Conservation (phyloP, 1,140 invertebrate species). For the Bombus waltoni region DNA sequence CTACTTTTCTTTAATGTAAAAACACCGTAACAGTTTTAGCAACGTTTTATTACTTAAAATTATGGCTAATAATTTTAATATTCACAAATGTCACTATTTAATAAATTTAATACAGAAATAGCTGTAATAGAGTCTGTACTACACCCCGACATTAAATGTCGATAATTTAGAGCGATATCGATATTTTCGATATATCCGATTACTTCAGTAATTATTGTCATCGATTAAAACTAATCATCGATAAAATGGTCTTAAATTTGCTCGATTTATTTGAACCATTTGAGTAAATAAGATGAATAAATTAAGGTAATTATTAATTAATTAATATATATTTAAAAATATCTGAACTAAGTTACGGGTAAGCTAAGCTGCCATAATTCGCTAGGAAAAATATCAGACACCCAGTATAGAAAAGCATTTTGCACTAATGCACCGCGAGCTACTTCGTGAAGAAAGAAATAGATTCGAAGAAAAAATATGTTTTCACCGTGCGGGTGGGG, state of each 20-base stretch:
- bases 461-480: conserved; percentile 42
- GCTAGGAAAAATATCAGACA: not conserved
- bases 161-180: not conserved
- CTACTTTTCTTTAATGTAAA: not conserved
- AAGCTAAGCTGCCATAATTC: not conserved
- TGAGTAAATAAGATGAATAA: not conserved
- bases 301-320: no score
- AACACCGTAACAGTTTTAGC: not conserved
- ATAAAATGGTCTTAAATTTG: not conserved
- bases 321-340: not conserved
- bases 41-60: not conserved
- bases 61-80: not conserved
- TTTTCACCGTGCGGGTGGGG: conserved; percentile 47
- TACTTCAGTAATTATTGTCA: not conserved
- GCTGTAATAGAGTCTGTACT: no score
- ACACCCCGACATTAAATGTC: no score
- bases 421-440: not conserved
- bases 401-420: not conserved
- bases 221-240: not conserved
- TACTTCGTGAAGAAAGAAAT: conserved; percentile 16
- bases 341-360: not conserved
- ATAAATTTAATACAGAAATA: not conserved
- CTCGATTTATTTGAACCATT: not conserved
- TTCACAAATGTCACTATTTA: not conserved
- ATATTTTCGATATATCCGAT: not conserved